Conservation (phyloP, 2,888 invertebrate species). For the Ceraclea dissimilis region DNA sequence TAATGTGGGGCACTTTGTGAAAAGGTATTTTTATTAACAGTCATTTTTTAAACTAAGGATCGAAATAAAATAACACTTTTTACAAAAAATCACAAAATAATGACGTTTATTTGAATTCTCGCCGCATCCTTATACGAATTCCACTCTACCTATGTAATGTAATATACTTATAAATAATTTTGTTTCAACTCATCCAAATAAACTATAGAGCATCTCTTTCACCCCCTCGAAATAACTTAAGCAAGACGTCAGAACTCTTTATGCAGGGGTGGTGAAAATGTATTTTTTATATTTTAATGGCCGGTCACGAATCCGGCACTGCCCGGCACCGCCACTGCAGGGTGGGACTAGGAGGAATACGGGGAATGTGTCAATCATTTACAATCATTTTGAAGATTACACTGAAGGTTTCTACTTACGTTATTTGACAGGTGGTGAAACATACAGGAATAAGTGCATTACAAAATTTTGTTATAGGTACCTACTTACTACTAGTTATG, state of each 20-base stretch:
- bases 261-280: slow-evolving; percentile 1
- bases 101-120: no score
- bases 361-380: background rate
- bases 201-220: no score
- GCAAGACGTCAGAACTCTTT: background rate
- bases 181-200: no score
- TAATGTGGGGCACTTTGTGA: no score
- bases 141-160: no score
- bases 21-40: no score
- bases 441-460: background rate
- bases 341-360: background rate
- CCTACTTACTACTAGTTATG: background rate
- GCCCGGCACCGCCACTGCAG: slow-evolving; percentile 15
- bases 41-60: no score
- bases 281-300: slow-evolving; percentile 1
- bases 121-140: no score
- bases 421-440: background rate
- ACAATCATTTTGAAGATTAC: background rate
- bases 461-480: background rate
- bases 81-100: no score
- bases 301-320: slow-evolving; percentile 19
- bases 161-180: no score
- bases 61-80: no score
- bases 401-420: background rate
- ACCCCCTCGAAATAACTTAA: background rate